Conservation (phyloP, 1,140 invertebrate genomes). For the Episyrphus balteatus region DNA sequence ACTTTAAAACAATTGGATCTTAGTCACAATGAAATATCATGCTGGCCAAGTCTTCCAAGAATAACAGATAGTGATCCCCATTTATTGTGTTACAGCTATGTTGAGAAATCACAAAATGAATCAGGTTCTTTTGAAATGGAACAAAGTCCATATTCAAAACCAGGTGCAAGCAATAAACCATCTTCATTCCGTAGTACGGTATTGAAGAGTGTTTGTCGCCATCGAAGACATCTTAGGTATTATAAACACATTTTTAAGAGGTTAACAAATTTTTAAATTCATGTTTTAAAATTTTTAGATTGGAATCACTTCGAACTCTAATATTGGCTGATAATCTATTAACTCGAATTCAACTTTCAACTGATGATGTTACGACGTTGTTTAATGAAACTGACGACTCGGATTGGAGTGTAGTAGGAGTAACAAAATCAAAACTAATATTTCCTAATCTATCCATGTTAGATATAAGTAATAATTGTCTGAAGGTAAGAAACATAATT, state of each 20-base stretch:
- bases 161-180: constrained; percentile 8
- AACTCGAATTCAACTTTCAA: constrained; percentile 62
- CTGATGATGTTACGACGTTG: constrained; percentile 50
- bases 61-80: constrained; percentile 50
- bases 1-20: constrained; percentile 84
- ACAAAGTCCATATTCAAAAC: constrained; percentile 33
- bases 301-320: constrained; percentile 34
- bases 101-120: constrained; percentile 1
- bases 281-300: not conserved
- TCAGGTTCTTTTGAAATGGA: constrained; percentile 34
- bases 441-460: constrained; percentile 93
- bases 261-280: not conserved
- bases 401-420: constrained; percentile 34
- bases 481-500: constrained; percentile 35
- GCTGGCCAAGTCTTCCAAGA: constrained; percentile 74
- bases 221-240: constrained; percentile 70
- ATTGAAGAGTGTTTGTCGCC: constrained; percentile 68
- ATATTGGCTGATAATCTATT: constrained; percentile 79
- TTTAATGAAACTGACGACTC: constrained; percentile 33
- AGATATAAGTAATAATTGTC: constrained; percentile 82
- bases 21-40: constrained; percentile 82
- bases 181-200: constrained; percentile 56
- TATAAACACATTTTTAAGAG: constrained; percentile 64
- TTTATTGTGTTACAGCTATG: constrained; percentile 47
- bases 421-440: constrained; percentile 57